Evolutionary conservation across 2,888 invertebrate genomes (phyloP).

Genomic region (Aporophyla nigra): DNA sequence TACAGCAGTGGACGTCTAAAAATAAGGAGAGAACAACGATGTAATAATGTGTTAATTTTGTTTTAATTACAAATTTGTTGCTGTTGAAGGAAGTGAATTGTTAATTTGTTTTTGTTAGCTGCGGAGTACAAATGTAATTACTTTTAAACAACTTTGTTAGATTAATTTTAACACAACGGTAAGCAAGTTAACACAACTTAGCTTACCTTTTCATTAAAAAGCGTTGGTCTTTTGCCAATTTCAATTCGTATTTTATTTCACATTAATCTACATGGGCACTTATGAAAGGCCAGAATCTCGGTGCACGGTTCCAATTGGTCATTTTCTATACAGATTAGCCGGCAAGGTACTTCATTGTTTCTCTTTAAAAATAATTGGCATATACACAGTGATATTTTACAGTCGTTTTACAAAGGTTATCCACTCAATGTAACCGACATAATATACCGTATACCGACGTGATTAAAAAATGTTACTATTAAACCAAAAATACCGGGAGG

Average conservation of each 20-base stretch:
- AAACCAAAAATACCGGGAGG: no score
- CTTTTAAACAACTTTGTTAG: constrained; percentile 1
- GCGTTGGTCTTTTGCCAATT: background rate
- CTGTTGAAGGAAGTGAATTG: background rate
- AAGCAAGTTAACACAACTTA: background rate
- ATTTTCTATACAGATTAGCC: background rate
- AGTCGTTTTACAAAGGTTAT: no score
- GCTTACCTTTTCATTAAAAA: background rate
- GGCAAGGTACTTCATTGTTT: no score
- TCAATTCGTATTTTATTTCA: background rate
- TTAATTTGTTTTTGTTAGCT: background rate
- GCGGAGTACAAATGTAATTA: background rate
- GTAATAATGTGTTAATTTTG: background rate
- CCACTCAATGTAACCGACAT: no score
- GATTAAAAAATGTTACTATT: no score
- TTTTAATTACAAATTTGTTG: background rate
- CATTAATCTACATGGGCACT: background rate
- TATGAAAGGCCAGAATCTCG: background rate
- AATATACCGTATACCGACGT: no score
- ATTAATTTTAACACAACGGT: background rate
- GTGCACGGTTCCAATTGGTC: background rate
- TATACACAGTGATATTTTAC: no score
- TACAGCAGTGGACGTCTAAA: no score
- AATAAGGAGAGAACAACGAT: no score
- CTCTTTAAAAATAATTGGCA: background rate